Percentiles rank a stretch among this genome's conserved stretches.
Evolutionary conservation across 2,888 invertebrate genomes (phyloP).

Genomic region (Calameuta filiformis): DNA sequence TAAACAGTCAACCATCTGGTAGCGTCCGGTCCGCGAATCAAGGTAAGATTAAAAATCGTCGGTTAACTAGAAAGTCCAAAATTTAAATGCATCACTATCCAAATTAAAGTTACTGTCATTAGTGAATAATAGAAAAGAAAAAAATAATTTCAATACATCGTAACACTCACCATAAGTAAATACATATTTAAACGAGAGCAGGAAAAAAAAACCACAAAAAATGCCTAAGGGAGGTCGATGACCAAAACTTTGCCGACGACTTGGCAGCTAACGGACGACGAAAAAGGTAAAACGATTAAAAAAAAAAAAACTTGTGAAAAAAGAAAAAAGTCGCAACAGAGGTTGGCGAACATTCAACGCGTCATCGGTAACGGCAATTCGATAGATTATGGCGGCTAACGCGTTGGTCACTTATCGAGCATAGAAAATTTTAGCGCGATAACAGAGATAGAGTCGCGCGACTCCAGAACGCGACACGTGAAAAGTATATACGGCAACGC

Average conservation of each 20-base stretch:
- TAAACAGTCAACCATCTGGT: neutral
- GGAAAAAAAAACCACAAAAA: neutral
- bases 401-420: neutral
- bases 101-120: neutral
- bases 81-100: too few species aligned
- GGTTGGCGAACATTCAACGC: neutral
- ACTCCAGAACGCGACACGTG: neutral
- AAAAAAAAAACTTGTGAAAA: neutral
- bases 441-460: neutral
- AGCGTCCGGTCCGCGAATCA: neutral
- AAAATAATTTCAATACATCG: neutral
- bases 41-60: neutral
- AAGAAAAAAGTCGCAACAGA: neutral
- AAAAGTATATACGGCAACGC: neutral
- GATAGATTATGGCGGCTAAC: neutral
- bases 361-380: neutral
- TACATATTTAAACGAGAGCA: neutral
- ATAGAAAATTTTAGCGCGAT: neutral
- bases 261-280: neutral
- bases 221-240: neutral
- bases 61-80: neutral
- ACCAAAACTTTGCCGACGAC: neutral
- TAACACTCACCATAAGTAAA: neutral
- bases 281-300: neutral
- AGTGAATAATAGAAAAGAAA: neutral